phyloP scores from a whole-genome alignment of 2,888 invertebrate species.

The Lepidocyrtoides sp. region DNA sequence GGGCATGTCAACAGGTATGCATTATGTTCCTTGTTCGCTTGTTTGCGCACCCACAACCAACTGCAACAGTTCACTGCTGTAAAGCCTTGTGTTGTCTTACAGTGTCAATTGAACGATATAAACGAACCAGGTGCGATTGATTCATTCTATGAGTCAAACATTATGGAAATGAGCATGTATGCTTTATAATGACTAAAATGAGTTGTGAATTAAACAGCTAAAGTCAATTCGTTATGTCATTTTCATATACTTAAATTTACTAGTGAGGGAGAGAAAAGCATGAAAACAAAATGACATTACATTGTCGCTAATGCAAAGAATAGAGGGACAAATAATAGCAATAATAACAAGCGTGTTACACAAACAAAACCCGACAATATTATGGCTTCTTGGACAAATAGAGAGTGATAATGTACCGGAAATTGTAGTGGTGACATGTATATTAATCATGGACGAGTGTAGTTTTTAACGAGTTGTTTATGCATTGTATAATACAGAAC shows the following conservation, averaged over 20 bases:
- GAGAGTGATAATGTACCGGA: conserved; percentile 74
- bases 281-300: not conserved
- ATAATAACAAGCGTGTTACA: conserved; percentile 20
- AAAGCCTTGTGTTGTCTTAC: not conserved
- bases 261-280: not conserved
- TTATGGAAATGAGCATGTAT: not conserved
- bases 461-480: conserved; percentile 15
- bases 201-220: not conserved
- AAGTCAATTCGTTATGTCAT: not conserved
- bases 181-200: not conserved
- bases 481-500: conserved; percentile 7
- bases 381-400: conserved; percentile 78
- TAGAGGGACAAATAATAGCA: not conserved
- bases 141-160: not conserved
- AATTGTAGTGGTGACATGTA: conserved; percentile 79
- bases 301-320: not conserved
- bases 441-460: conserved; percentile 69
- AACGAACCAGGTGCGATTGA: no score
- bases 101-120: not conserved
- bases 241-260: not conserved
- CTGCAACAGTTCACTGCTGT: conserved; percentile 15
- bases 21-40: not conserved
- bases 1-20: conserved; percentile 80
- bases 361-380: conserved; percentile 51
- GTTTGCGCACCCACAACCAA: not conserved